Evolutionary conservation across 2,113 vertebrate genomes (phyloP).

Genomic region (Lota lota): DNA sequence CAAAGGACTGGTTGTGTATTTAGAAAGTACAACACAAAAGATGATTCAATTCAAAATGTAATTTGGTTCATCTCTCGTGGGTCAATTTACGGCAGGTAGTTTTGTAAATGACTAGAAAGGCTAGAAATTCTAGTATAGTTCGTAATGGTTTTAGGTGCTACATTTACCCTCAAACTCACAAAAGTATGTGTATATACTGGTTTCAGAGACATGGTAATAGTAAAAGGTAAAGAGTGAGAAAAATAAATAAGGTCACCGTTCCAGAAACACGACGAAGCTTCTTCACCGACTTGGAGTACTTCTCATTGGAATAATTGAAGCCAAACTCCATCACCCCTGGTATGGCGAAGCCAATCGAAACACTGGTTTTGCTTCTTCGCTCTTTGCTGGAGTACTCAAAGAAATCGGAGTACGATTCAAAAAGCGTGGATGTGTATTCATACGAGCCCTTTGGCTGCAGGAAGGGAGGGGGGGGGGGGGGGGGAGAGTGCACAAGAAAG

Average conservation of each 20-base stretch:
- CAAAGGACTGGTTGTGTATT: neutral
- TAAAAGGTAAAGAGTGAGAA: neutral
- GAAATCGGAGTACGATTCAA: conserved; percentile 80
- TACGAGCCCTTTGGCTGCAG: conserved; percentile 84
- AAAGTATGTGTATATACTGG: too few relatives aligned
- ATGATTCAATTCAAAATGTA: too few relatives aligned
- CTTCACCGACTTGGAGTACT: conserved; percentile 68
- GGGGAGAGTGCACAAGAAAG: neutral
- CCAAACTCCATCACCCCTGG: conserved; percentile 64
- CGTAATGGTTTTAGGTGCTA: too few relatives aligned
- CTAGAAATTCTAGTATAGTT: too few relatives aligned
- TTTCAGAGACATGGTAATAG: too few relatives aligned
- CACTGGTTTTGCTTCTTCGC: conserved; percentile 28
- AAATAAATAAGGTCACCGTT: conserved; percentile 65
- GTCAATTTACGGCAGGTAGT: too few relatives aligned
- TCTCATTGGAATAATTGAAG: conserved; percentile 50
- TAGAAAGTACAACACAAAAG: neutral
- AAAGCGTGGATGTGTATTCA: conserved; percentile 78
- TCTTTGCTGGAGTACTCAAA: conserved; percentile 52
- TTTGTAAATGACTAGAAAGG: too few relatives aligned
- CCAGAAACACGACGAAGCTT: conserved; percentile 77
- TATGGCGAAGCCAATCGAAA: conserved; percentile 71
- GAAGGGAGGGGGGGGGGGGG: neutral
- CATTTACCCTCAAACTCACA: too few relatives aligned
- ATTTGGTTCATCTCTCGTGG: too few relatives aligned